Evolutionary conservation across 2,888 invertebrate genomes (phyloP).

Genomic region (Hirtodrosophila alboralis): DNA sequence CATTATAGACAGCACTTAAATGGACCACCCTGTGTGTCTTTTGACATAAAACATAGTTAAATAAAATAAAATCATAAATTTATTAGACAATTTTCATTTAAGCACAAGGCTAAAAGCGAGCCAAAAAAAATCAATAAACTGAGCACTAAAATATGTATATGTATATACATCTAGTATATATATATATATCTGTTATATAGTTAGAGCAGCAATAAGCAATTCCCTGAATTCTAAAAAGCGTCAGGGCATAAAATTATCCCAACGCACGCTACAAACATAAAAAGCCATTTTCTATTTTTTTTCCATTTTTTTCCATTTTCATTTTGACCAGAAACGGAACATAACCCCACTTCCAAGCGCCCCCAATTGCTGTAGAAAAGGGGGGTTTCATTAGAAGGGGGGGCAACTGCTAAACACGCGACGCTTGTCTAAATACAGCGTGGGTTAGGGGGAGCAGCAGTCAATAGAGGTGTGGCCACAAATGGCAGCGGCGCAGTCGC

Average conservation of each 20-base stretch:
- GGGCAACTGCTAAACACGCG: constrained; percentile 47
- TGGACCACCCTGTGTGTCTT: constrained; percentile 21
- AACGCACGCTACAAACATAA: constrained; percentile 71
- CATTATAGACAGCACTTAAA: constrained; percentile 6
- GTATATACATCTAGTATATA: constrained; percentile 16
- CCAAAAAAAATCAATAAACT: constrained; percentile 61
- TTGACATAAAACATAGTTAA: constrained; percentile 35
- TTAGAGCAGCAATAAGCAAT: constrained; percentile 50
- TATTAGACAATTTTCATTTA: constrained; percentile 26
- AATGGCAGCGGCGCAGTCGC: constrained; percentile 73
- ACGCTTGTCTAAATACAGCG: constrained; percentile 53
- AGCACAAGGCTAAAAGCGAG: constrained; percentile 9
- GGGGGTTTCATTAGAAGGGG: constrained; percentile 7
- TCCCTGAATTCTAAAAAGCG: constrained; percentile 57
- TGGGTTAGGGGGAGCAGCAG: constrained; percentile 50
- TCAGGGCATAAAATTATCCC: constrained; percentile 67
- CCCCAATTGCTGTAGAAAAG: constrained; percentile 8
- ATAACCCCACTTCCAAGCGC: background rate
- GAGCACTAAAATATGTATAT: constrained; percentile 46
- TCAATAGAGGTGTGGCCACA: constrained; percentile 76
- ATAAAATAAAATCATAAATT: constrained; percentile 74
- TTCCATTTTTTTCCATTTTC: too few relatives aligned
- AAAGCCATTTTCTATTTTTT: too few relatives aligned
- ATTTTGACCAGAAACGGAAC: constrained; percentile 63
- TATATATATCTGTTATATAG: constrained; percentile 12